A percentile compares a stretch with the other conserved stretches of the same genome.
phyloP scores from a whole-genome alignment of 1,140 invertebrate genomes.

The Ooceraea biroi region DNA sequence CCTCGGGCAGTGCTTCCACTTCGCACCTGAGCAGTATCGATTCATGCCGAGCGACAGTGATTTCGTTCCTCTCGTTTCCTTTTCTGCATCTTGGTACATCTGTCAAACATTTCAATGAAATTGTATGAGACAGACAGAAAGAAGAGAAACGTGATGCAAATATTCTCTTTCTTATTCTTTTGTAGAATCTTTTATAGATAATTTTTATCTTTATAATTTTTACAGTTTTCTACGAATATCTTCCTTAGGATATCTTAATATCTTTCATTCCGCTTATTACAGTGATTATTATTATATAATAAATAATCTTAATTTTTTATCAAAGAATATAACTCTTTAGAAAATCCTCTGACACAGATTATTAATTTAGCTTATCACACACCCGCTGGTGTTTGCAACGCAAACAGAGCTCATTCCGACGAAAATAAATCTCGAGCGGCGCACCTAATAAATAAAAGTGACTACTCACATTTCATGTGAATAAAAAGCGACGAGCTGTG shows the following conservation, averaged over 20 bases:
- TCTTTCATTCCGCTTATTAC: neutral
- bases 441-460: slow-evolving; percentile 1
- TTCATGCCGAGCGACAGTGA: slow-evolving; percentile 88
- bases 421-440: neutral
- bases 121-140: neutral
- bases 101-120: slow-evolving; percentile 70
- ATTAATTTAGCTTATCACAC: neutral
- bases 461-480: slow-evolving; percentile 89
- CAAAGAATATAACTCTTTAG: neutral
- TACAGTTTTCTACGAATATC: neutral
- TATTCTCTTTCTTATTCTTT: too few relatives aligned
- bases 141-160: neutral
- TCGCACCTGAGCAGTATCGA: slow-evolving; percentile 90
- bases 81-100: slow-evolving; percentile 88
- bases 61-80: slow-evolving; percentile 87
- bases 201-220: neutral
- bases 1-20: slow-evolving; percentile 92
- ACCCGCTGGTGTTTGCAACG: neutral
- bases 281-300: neutral
- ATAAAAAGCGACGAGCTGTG: slow-evolving; percentile 88
- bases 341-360: neutral
- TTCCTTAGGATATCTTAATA: neutral
- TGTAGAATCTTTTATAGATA: too few relatives aligned
- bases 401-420: neutral
- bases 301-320: neutral